Base-by-base conservation (phyloP, 2,113 vertebrate genomes). In the Microtus montanus region DNA sequence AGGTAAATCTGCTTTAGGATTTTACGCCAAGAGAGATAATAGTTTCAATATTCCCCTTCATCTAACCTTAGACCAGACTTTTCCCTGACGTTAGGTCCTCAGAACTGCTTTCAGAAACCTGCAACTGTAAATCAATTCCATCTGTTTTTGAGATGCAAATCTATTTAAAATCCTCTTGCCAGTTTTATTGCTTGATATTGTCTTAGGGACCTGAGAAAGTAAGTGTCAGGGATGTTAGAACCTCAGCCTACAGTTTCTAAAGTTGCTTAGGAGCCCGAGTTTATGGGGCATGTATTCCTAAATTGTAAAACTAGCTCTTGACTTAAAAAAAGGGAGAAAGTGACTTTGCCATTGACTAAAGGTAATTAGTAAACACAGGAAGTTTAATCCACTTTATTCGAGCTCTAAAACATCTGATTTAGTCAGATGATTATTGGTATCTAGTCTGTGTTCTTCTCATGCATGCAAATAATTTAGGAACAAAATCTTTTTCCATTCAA, bases 291-390 rank as follows among this genome's bases (percentile, higher is more conserved):
- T 7, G 79, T 6, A 14, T 26, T 66, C 87, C 11, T 30, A 89
- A 89, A 11, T 70, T 89, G 20, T 52, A 58, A 82, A 82, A 86
- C 30, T 44, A 71, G 9, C 7, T 90, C 3, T 14, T 77, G 52
- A 74, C 49, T 90, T 41, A 17, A 80, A 73, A 22, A 73, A 28
- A 41, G 66, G 44, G 35, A 92, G 15, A 75, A 91, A 74, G 5
- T 87, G 77, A 47, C 35, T 88, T 84, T 96, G 35, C 47, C 24
- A 84, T 66, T 70, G 26, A 28, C 10, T 71, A 64, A 71, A 92
- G 58, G 33, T 49, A 91, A 85, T 91, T 94, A 80, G 71, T 7
- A 79, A 58, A 82, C 5, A 54, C 2, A 63, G 58, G 17, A 28
- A 58, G 12, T 11, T 61, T 89, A 52, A 89, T 26, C 14, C 2